Base-by-base conservation (phyloP, 2,797 vertebrate species). In the Neostethus bicornis region DNA sequence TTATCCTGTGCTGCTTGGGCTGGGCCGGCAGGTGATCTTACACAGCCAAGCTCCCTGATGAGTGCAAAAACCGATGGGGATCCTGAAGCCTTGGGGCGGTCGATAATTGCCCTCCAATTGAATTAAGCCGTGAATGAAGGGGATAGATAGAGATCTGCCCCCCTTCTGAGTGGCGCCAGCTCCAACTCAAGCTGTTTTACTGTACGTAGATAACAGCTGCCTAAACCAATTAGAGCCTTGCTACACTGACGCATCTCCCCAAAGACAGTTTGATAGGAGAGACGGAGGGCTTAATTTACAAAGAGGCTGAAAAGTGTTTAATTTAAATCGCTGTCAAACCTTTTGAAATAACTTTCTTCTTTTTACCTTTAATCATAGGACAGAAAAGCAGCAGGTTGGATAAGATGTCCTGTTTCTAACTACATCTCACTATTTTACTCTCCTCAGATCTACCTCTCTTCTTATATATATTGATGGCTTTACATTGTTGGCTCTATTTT, bases 101-200 rank as follows among this genome's bases (percentile, higher is more conserved):
- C 85, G 76, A 85, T 89, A 89, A 87, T 86, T 88, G 86, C 75
- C 76, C 75, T 85, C 85, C 78, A 83, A 84, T 87, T 89, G 84
- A 88, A 91, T 90, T 81, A 91, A 87, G 75, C 82, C 72, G 84
- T 70, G 80, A 83, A 83, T 83, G 80, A 84, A 72, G 77, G 75
- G 62, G 73, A 61, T 50, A 64, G 80, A 89, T 81, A 66, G 73
- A 75, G 72, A 86, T 86, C 79, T 78, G 46, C 42, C 78, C 78
- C 75, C 78, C 81, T 62, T 32, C 76, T 53, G 74, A 85, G 77
- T 32, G 3, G 21, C 28, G 41, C 59, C 16, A 51, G 53, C 54
- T 64, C 70, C 59, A 80, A 68, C 70, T 62, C 58, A 0, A 50
- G 37, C 69, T 58, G 64, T 65, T 77, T 62, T 49, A 73, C 75